Evolutionary conservation across 2,113 vertebrate species (phyloP).

Genomic region (Corapipo altera): DNA sequence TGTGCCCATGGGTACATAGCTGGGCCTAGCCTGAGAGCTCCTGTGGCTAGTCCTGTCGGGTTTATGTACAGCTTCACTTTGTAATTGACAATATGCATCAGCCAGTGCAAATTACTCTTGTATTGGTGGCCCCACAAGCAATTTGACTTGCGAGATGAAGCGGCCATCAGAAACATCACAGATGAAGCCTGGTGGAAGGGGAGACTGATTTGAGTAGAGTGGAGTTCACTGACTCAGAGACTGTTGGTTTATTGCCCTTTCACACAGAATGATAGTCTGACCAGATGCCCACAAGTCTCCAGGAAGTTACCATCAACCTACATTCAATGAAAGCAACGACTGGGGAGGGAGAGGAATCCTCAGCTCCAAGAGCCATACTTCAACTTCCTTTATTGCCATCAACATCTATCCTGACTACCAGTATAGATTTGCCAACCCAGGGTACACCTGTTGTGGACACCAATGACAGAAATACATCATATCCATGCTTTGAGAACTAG

Average conservation of each 20-base stretch:
- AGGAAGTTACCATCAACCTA: not conserved
- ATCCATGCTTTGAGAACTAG: not conserved
- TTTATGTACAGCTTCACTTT: not conserved
- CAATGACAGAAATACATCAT: not conserved
- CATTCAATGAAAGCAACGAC: not conserved
- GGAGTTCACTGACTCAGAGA: not conserved
- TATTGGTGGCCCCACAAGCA: not conserved
- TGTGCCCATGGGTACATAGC: accelerated
- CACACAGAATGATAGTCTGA: not conserved
- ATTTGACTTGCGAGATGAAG: not conserved
- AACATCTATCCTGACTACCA: not conserved
- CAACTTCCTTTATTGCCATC: not conserved
- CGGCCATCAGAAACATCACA: not conserved
- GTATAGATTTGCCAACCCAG: accelerated
- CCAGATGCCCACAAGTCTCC: not conserved
- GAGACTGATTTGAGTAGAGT: not conserved
- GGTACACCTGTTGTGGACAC: not conserved
- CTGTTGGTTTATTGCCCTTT: not conserved
- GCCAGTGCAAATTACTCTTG: accelerated
- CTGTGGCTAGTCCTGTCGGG: not conserved
- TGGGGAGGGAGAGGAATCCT: not conserved
- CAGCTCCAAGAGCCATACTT: not conserved
- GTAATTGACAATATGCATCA: not conserved
- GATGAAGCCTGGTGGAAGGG: not conserved
- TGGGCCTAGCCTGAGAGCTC: not conserved